Conservation (phyloP, 2,797 vertebrate genomes). For the Trachurus trachurus region DNA sequence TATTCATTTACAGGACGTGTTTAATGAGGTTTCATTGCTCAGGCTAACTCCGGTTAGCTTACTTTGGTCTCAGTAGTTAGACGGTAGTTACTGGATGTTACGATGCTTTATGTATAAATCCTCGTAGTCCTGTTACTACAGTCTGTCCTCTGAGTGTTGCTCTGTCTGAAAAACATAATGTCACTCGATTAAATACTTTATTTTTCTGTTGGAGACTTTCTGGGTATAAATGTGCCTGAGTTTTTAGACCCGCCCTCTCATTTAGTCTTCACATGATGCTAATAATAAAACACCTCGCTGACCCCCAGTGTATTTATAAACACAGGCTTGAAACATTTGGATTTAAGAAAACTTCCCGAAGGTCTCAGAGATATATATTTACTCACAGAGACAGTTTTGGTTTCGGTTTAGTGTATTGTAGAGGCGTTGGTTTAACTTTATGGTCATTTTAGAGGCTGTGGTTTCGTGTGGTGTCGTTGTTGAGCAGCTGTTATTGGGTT, state of each 20-base stretch:
- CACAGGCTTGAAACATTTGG: too few relatives aligned
- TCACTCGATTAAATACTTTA: too few relatives aligned
- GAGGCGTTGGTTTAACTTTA: background rate
- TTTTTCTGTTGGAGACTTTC: background rate
- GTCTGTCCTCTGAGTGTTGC: background rate
- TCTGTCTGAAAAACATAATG: background rate
- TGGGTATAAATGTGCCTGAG: background rate
- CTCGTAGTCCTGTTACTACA: accelerated
- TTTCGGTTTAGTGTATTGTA: background rate
- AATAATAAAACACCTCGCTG: background rate
- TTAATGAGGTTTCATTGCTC: background rate
- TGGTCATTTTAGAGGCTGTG: background rate
- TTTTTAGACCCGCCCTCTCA: background rate
- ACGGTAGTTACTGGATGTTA: background rate
- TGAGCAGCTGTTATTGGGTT: background rate
- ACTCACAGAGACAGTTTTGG: background rate
- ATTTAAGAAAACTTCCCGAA: background rate
- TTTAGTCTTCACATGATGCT: background rate
- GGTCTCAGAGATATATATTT: background rate
- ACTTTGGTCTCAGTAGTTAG: slow-evolving; percentile 8
- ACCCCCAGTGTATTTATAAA: background rate
- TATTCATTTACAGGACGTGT: background rate
- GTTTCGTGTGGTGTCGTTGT: background rate
- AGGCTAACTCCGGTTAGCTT: slow-evolving; percentile 71
- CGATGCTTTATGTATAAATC: background rate